A percentile compares a stretch with the other conserved stretches of the same genome.
phyloP scores from a whole-genome alignment of 2,888 invertebrate species.

The Rhagonycha fulva region DNA sequence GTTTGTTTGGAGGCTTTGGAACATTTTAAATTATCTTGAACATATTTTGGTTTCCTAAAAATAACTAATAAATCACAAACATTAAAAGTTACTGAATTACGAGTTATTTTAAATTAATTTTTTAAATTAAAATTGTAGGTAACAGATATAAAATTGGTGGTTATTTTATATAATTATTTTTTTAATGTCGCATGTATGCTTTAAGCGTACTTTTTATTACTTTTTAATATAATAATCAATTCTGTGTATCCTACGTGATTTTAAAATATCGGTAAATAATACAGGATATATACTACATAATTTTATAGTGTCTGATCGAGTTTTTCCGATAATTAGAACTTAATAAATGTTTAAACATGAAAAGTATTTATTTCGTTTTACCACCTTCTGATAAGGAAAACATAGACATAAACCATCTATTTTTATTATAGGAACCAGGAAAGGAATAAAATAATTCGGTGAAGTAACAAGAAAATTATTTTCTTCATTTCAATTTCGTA shows the following conservation, averaged over 20 bases:
- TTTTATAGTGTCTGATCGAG: not conserved
- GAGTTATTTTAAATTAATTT: not conserved
- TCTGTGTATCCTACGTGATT: not conserved
- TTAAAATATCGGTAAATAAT: not conserved
- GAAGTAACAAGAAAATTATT: not conserved
- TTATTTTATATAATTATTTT: not conserved
- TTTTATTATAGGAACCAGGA: not conserved
- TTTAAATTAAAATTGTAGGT: not conserved
- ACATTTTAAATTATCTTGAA: not conserved
- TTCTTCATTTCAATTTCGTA: not conserved
- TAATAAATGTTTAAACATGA: not conserved
- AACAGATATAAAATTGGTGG: not conserved
- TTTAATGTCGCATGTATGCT: not conserved
- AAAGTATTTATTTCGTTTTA: not conserved
- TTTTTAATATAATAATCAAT: not conserved
- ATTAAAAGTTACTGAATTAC: not conserved
- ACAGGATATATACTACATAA: not conserved
- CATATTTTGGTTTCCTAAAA: not conserved
- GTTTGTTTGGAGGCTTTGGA: not conserved
- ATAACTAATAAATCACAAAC: not conserved
- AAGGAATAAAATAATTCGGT: not conserved
- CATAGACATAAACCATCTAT: no score
- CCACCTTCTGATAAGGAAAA: not conserved
- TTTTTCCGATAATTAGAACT: not conserved
- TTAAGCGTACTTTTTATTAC: not conserved